Evolutionary conservation across 1,140 invertebrate species (phyloP).

Genomic region (Drosophila kohkoa): DNA sequence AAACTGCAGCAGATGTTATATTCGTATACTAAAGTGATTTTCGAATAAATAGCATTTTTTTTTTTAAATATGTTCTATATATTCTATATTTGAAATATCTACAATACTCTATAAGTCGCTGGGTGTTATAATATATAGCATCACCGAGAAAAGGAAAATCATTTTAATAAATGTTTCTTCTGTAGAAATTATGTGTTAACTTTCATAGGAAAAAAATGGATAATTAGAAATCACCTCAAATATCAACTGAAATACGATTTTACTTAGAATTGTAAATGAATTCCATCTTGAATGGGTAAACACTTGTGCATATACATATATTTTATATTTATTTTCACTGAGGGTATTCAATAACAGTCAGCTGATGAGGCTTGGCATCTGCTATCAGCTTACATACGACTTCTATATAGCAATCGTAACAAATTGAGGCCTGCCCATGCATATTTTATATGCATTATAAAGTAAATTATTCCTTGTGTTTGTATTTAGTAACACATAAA

Average conservation of each 20-base stretch:
- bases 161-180: too few relatives aligned
- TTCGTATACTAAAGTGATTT: too few relatives aligned
- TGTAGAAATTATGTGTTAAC: too few relatives aligned
- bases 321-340: neutral
- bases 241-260: neutral
- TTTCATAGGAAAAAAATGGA: too few relatives aligned
- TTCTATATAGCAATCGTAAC: neutral
- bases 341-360: slow-evolving; percentile 1
- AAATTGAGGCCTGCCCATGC: neutral
- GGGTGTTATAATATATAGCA: too few relatives aligned
- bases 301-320: neutral
- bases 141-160: too few relatives aligned
- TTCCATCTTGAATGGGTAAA: neutral
- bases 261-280: neutral
- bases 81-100: too few relatives aligned
- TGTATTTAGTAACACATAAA: neutral
- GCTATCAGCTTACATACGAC: neutral
- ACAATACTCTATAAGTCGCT: too few relatives aligned
- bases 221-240: too few relatives aligned
- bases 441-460: neutral
- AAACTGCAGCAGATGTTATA: slow-evolving; percentile 5
- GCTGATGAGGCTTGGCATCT: neutral
- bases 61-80: too few relatives aligned
- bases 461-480: neutral
- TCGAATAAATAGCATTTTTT: too few relatives aligned